These are phyloP conservation scores for Chironomus tepperi DNA, from an alignment of 1,140 invertebrate species.

Conservation along the genomic window DNA sequence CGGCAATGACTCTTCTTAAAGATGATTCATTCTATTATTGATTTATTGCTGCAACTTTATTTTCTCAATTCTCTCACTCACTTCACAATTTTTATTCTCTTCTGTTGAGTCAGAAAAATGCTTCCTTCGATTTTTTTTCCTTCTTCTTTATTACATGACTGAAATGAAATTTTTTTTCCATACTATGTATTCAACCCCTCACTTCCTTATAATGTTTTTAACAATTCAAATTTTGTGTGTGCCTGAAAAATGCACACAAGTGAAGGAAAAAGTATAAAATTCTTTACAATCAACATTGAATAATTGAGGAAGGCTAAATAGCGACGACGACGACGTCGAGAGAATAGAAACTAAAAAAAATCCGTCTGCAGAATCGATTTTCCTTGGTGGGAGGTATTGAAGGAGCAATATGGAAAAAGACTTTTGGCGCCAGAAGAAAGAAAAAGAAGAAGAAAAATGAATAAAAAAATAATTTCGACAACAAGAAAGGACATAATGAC, in stretches of 20 bases:
- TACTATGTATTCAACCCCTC: neutral
- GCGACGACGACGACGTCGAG: too few relatives aligned
- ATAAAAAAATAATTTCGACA: constrained; percentile 7
- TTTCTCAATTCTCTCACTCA: too few relatives aligned
- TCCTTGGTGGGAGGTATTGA: neutral
- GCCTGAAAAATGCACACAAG: neutral
- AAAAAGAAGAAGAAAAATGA: neutral
- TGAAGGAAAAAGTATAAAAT: neutral
- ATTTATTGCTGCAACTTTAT: neutral
- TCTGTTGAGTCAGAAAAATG: neutral
- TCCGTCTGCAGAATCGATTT: neutral
- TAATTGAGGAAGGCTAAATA: constrained; percentile 8
- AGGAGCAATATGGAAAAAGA: neutral
- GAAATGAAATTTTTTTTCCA: neutral
- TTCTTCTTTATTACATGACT: too few relatives aligned
- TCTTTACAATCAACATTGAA: neutral
- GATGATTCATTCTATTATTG: constrained; percentile 13
- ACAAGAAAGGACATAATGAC: constrained; percentile 5
- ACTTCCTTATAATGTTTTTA: neutral
- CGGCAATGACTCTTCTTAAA: neutral
- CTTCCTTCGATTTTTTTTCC: too few relatives aligned
- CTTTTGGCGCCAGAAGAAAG: constrained; percentile 5
- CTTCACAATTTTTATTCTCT: neutral
- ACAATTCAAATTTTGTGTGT: neutral
- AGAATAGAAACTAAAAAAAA: neutral